phyloP scores from a whole-genome alignment of 1,140 invertebrate species.

The Zaprionus africanus region DNA sequence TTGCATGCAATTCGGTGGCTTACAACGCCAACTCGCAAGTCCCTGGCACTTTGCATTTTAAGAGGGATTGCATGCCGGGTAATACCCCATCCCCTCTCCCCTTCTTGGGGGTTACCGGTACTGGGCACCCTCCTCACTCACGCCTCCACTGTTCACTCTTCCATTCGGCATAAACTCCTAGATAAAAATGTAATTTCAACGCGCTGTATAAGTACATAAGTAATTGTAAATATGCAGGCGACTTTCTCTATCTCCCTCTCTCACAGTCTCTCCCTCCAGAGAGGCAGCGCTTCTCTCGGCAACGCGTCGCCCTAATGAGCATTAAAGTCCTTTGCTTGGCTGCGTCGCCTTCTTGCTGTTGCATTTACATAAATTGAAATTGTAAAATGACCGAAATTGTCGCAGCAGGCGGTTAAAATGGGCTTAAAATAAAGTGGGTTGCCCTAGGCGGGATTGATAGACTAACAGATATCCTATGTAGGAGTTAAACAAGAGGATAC shows the following conservation, averaged over 20 bases:
- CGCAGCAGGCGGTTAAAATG: constrained; percentile 29
- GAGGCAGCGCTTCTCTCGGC: background rate
- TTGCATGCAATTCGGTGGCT: constrained; percentile 67
- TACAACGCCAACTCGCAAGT: constrained; percentile 36
- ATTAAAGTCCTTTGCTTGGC: constrained; percentile 56
- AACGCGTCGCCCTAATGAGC: constrained; percentile 61
- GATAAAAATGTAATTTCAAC: constrained; percentile 52
- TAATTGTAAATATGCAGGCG: constrained; percentile 67
- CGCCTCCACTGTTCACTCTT: background rate
- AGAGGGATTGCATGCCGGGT: constrained; percentile 16
- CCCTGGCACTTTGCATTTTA: constrained; percentile 64
- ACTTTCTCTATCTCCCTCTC: constrained; percentile 9
- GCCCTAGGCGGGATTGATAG: background rate
- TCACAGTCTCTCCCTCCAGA: background rate
- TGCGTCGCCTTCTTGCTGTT: constrained; percentile 40
- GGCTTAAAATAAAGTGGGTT: background rate
- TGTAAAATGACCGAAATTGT: constrained; percentile 42
- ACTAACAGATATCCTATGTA: background rate
- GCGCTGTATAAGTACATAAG: constrained; percentile 30
- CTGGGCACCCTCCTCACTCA: background rate
- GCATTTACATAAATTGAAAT: constrained; percentile 80
- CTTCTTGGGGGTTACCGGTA: background rate
- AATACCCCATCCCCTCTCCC: background rate
- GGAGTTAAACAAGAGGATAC: no score
- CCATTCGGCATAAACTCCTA: constrained; percentile 4